Percentiles rank a stretch among this genome's conserved stretches.
phyloP scores from a whole-genome alignment of 1,140 invertebrate species.

The Brachystomella parvula region DNA sequence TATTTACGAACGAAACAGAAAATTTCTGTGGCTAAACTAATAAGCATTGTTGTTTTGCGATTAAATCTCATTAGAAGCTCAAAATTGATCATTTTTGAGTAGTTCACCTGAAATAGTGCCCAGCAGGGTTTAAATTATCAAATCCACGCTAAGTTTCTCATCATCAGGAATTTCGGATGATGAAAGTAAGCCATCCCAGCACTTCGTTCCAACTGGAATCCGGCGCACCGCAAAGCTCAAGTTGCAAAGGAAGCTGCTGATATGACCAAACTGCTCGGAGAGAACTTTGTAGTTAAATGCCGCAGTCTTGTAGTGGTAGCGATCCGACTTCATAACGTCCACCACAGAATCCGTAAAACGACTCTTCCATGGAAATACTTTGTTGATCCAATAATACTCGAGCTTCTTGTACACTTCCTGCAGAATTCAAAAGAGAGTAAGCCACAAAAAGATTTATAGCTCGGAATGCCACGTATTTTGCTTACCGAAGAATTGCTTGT shows the following conservation, averaged over 20 bases:
- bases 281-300: not conserved
- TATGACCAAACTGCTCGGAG: not conserved
- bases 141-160: too few relatives aligned
- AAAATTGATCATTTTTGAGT: too few relatives aligned
- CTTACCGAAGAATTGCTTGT: not conserved
- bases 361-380: not conserved
- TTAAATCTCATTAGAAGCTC: too few relatives aligned
- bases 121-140: too few relatives aligned
- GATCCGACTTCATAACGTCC: not conserved
- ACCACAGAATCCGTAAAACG: not conserved
- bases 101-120: too few relatives aligned
- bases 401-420: not conserved
- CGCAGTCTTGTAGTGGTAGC: not conserved
- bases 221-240: not conserved
- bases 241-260: not conserved
- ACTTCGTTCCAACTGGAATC: not conserved
- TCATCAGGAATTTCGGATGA: too few relatives aligned
- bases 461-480: not conserved
- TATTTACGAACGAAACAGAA: too few relatives aligned
- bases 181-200: not conserved
- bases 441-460: not conserved
- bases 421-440: not conserved
- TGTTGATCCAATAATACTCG: not conserved
- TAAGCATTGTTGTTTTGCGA: too few relatives aligned
- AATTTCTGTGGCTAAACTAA: too few relatives aligned